These are phyloP conservation scores for Hydrolagus colliei DNA, from an alignment of 2,797 vertebrate species.

Conservation along the genomic window DNA sequence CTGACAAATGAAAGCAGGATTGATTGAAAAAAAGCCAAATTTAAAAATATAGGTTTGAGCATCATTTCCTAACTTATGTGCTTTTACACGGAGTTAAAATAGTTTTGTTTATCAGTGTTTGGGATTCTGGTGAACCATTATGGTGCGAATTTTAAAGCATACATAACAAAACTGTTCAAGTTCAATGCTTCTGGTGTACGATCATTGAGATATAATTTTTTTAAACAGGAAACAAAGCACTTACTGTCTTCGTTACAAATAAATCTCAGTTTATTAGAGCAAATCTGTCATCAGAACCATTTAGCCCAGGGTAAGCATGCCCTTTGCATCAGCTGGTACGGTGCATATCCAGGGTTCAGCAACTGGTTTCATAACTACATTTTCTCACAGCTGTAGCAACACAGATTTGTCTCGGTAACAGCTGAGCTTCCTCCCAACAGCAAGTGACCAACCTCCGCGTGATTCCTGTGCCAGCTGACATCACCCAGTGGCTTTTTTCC, in stretches of 20 bases:
- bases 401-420: constrained; percentile 25
- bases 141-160: no score
- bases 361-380: constrained; percentile 16
- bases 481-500: not conserved
- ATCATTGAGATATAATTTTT: not conserved
- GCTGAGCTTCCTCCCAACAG: constrained; percentile 30
- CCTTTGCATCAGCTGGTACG: constrained; percentile 31
- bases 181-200: not conserved
- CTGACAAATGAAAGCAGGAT: no score
- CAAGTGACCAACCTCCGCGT: not conserved
- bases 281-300: constrained; percentile 29
- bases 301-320: constrained; percentile 20
- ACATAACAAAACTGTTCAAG: no score
- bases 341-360: not conserved
- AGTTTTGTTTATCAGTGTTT: no score
- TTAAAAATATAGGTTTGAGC: no score
- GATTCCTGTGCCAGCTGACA: constrained; percentile 25
- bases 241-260: not conserved
- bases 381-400: constrained; percentile 34
- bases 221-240: not conserved
- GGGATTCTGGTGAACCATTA: no score
- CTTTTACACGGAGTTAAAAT: no score
- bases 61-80: no score
- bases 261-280: constrained; percentile 16
- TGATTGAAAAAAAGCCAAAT: no score